A percentile compares a stretch with the other conserved stretches of the same genome.
These are phyloP conservation scores for Mugil cephalus DNA, from an alignment of 2,113 vertebrate genomes.

Conservation along the genomic window DNA sequence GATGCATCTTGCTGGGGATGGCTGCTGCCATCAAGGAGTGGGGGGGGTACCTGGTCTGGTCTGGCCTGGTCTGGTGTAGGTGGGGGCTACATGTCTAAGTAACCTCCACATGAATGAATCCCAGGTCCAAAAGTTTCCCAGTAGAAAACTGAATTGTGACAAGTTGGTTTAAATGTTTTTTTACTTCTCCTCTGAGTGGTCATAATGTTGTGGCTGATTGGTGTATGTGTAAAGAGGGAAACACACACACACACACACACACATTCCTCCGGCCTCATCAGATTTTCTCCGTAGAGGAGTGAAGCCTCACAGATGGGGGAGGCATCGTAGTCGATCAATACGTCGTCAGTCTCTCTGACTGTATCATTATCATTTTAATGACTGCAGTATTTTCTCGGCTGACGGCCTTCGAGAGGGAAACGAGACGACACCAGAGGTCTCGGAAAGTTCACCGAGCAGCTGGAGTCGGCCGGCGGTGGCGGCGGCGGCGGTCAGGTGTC, in stretches of 20 bases:
- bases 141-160: no score
- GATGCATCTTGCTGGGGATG: no score
- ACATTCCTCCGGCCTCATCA: slow-evolving; percentile 23
- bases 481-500: slow-evolving; percentile 32
- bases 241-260: slow-evolving; percentile 8
- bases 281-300: slow-evolving; percentile 6
- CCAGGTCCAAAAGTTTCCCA: no score
- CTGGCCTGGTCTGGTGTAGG: no score
- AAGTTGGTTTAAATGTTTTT: no score
- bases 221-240: not conserved
- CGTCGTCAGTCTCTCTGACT: slow-evolving; percentile 56
- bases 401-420: slow-evolving; percentile 54
- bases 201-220: no score
- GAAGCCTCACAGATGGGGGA: slow-evolving; percentile 23
- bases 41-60: no score
- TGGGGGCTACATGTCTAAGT: no score
- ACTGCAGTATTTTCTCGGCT: slow-evolving; percentile 71
- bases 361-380: slow-evolving; percentile 80
- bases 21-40: no score
- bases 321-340: slow-evolving; percentile 65
- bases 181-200: no score
- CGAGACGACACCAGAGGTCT: slow-evolving; percentile 41
- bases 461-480: not conserved
- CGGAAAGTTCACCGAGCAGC: slow-evolving; percentile 52
- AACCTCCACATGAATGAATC: no score